phyloP scores from a whole-genome alignment of 2,797 vertebrate species.

The Schizopygopsis malacanthus region DNA sequence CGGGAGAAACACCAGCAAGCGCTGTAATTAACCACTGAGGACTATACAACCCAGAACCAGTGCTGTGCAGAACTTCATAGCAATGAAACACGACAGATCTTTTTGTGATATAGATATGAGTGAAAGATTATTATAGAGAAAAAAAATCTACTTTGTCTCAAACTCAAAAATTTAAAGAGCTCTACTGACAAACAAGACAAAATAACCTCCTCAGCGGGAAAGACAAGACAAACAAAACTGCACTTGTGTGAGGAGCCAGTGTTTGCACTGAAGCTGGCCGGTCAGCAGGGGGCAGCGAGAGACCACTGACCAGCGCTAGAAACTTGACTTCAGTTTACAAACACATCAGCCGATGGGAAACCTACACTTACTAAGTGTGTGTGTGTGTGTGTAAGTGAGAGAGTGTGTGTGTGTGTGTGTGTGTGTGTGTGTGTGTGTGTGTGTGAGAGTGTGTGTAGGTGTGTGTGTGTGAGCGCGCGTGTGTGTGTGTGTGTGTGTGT shows the following conservation, averaged over 20 bases:
- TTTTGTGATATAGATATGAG: no score
- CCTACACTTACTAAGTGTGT: neutral
- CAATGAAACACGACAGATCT: neutral
- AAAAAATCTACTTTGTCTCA: neutral
- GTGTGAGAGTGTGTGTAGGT: no score
- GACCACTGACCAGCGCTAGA: neutral
- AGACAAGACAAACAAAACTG: neutral
- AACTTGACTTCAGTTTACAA: neutral
- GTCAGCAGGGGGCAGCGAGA: conserved; percentile 74
- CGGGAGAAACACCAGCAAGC: neutral
- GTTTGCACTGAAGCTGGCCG: conserved; percentile 42
- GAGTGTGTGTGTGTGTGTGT: no score
- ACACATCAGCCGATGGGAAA: neutral
- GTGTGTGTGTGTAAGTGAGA: no score
- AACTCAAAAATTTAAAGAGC: no score
- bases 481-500: no score
- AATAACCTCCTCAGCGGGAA: neutral
- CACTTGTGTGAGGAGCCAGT: neutral
- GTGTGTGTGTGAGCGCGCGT: no score
- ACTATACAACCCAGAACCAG: neutral
- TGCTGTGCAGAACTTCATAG: neutral
- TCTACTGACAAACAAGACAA: neutral
- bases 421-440: no score
- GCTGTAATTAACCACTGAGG: neutral
- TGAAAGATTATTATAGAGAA: neutral